These are phyloP conservation scores for Fopius arisanus DNA, from an alignment of 1,140 invertebrate genomes.

Conservation along the genomic window DNA sequence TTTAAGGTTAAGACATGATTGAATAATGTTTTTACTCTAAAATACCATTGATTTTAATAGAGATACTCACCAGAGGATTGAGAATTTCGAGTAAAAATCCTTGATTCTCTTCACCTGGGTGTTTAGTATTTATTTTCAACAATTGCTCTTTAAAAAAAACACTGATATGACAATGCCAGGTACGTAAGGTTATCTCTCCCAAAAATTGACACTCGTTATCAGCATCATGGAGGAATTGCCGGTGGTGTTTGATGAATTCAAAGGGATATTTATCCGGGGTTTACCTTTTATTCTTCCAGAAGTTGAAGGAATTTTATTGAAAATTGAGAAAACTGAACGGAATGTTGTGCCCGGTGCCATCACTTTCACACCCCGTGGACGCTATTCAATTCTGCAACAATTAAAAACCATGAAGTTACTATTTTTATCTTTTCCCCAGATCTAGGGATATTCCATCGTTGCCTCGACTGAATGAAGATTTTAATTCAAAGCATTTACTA, in stretches of 20 bases:
- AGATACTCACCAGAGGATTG: background rate
- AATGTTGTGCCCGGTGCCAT: background rate
- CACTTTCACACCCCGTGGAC: background rate
- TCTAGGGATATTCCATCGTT: too few species aligned
- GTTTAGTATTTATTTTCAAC: background rate
- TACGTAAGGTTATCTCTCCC: background rate
- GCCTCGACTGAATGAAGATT: too few species aligned
- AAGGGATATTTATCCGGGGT: background rate
- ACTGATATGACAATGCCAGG: background rate
- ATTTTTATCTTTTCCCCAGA: too few species aligned
- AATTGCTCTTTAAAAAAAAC: background rate
- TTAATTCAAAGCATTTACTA: too few species aligned
- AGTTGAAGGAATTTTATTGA: background rate
- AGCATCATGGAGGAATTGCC: background rate
- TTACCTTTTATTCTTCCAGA: background rate
- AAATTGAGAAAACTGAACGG: background rate
- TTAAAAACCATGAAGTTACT: too few species aligned
- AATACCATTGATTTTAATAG: background rate
- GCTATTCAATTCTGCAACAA: background rate
- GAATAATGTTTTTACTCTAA: background rate
- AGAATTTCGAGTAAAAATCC: background rate
- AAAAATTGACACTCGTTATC: background rate
- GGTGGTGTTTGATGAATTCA: too few species aligned
- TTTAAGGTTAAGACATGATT: background rate
- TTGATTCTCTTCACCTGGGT: background rate